These are phyloP conservation scores for Oncopodura yosiiana DNA, from an alignment of 1,140 invertebrate species.

Conservation along the genomic window DNA sequence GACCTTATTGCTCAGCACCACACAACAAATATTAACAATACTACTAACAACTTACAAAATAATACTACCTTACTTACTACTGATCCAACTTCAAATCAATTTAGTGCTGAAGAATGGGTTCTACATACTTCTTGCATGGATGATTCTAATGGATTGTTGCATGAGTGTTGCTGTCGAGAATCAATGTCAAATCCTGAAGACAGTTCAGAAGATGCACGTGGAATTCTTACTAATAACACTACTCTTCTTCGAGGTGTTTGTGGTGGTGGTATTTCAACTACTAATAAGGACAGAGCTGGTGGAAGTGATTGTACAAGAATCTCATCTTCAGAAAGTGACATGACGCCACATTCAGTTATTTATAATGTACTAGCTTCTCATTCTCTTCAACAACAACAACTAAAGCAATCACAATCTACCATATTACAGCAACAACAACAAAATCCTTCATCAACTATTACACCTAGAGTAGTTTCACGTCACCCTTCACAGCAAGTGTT, in stretches of 20 bases:
- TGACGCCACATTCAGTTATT: conserved; percentile 30
- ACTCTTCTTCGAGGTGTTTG: background rate
- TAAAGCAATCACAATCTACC: background rate
- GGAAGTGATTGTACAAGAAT: conserved; percentile 4
- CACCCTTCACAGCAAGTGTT: background rate
- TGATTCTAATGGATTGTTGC: conserved; percentile 28
- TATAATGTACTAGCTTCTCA: conserved; percentile 24
- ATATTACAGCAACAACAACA: background rate
- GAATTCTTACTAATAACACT: conserved; percentile 1
- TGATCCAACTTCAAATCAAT: no score
- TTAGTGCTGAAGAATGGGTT: conserved; percentile 30
- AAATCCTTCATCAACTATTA: background rate
- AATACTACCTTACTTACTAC: no score
- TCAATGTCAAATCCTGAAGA: conserved; percentile 16
- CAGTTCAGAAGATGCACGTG: conserved; percentile 7
- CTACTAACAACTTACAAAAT: no score
- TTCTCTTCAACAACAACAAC: conserved; percentile 7
- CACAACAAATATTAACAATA: no score
- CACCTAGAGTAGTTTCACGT: background rate
- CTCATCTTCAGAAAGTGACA: conserved; percentile 26
- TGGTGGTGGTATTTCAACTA: background rate
- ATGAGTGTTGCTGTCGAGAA: conserved; percentile 32
- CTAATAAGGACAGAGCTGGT: conserved; percentile 11
- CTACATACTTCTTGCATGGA: conserved; percentile 32
- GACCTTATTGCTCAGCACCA: no score